A percentile compares a stretch with the other conserved stretches of the same genome.
These are phyloP conservation scores for Trididemnum miniatum DNA, from an alignment of 23 tunicate genomes.

Conservation along the genomic window DNA sequence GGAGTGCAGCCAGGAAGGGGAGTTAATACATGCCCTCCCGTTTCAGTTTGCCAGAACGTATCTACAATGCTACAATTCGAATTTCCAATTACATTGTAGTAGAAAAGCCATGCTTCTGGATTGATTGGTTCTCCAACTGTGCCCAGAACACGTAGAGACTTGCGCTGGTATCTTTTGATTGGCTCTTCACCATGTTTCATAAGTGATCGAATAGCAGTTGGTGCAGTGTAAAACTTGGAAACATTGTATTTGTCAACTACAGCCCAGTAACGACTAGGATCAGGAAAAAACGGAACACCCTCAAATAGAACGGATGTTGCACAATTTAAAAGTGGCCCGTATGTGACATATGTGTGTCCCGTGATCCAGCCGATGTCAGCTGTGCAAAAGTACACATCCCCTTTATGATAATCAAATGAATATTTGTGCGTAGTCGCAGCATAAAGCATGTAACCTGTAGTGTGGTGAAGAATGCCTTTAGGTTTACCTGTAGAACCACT, in stretches of 20 bases:
- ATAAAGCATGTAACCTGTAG: slow-evolving; percentile 91
- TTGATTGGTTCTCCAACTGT: slow-evolving; percentile 97
- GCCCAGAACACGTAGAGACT: slow-evolving; percentile 64
- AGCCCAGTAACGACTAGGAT: slow-evolving; percentile 89
- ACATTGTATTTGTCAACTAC: slow-evolving; percentile 89
- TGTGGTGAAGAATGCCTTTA: slow-evolving; percentile 90
- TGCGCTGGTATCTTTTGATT: slow-evolving; percentile 71
- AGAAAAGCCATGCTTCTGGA: slow-evolving; percentile 93
- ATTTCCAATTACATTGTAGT: slow-evolving; percentile 87
- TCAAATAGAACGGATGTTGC: slow-evolving; percentile 95
- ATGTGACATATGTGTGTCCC: slow-evolving; percentile 93
- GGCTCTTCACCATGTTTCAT: slow-evolving; percentile 91
- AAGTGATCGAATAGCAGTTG: slow-evolving; percentile 90
- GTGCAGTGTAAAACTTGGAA: slow-evolving; percentile 93
- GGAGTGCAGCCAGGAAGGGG: slow-evolving; percentile 95
- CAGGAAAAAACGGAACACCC: slow-evolving; percentile 88
- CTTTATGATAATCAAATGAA: slow-evolving; percentile 88
- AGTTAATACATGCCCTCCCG: slow-evolving; percentile 93
- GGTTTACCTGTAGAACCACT: slow-evolving; percentile 96
- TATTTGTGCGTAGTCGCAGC: slow-evolving; percentile 93
- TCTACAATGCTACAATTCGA: slow-evolving; percentile 79
- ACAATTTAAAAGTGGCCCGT: slow-evolving; percentile 92
- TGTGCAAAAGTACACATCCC: slow-evolving; percentile 88
- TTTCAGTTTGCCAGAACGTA: slow-evolving; percentile 99
- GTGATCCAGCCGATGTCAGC: slow-evolving; percentile 99